Evolutionary conservation across 2,888 invertebrate species (phyloP), one percentile per base, ranked within the genome.

Genomic region (Harpalus rufipes): DNA sequence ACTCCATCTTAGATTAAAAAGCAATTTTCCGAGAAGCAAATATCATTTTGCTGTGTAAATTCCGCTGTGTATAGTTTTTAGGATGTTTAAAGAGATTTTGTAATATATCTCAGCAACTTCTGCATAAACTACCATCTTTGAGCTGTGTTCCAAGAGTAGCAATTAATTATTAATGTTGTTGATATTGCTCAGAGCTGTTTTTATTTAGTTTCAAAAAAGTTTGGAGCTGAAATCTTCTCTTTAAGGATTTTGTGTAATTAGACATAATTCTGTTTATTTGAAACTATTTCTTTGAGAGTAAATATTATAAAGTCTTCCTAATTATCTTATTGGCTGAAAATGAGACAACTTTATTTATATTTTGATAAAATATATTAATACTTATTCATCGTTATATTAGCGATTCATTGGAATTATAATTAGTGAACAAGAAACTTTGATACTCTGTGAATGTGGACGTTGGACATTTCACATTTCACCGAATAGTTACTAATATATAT

Each of bases 1-100:
- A 74, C 41, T 14, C 41, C 25, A 41, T 18, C 16, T 74, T 44
- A 74, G 72, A 44, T 74, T 44, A 74, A 74, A 63, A 74, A 74
- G 44, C 18, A 74, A 74, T 74, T 74, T 74, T 74, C 72, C 25
- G 18, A 41, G 41, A 16, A 44, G 72, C 44, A 74, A 74, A 74
- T 74, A 74, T 74, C 72, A 74, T 74, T 74, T 74, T 44, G 12
- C 72, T 74, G 72, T 44, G 72, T 44, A 74, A 74, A 74, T 74
- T 74, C 25, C 3, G 39, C 68, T 18, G 72, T 74, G 18, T 74
- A 18, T 74, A 74, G 72, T 74, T 74, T 74, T 74, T 74, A 21
- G 14, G 44, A n/a, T 32, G 25, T 39, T 74, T 74, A 44, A 44
- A 74, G 72, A 74, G 68, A 7, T 68, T 68, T 68, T 68, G 39